A percentile compares a stretch with the other conserved stretches of the same genome.
These are phyloP conservation scores for Holocentrus rufus DNA, from an alignment of 2,797 vertebrate genomes.

Conservation along the genomic window DNA sequence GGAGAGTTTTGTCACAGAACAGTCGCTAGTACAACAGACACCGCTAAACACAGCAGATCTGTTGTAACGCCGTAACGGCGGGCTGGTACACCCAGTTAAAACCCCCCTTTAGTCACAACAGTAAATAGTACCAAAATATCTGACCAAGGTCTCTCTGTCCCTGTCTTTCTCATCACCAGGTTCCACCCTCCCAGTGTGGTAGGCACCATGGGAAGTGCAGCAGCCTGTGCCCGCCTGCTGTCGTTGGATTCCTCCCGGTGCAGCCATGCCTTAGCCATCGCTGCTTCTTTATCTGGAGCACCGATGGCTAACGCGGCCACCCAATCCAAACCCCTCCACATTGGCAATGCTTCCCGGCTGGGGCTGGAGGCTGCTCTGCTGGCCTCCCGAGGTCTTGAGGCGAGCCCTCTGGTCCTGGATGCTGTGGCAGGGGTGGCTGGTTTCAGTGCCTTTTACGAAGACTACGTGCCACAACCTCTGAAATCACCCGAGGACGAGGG, in stretches of 20 bases:
- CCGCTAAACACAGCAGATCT: background rate
- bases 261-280: constrained; percentile 86
- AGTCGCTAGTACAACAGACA: background rate
- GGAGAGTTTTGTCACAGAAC: background rate
- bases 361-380: constrained; percentile 89
- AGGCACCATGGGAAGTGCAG: constrained; percentile 90
- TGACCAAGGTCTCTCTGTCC: constrained; percentile 18
- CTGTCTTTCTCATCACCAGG: constrained; percentile 69
- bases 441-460: constrained; percentile 87
- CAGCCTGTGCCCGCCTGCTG: constrained; percentile 85
- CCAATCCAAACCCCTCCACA: constrained; percentile 88
- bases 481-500: constrained; percentile 53
- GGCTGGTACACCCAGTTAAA: constrained; percentile 4
- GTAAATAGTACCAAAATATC: constrained; percentile 18
- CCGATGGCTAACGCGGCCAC: constrained; percentile 94
- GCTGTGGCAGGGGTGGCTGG: constrained; percentile 84
- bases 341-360: constrained; percentile 87
- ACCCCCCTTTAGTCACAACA: background rate
- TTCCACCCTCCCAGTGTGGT: constrained; percentile 92
- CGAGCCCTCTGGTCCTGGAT: constrained; percentile 85
- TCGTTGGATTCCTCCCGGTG: constrained; percentile 80
- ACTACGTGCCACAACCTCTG: constrained; percentile 82
- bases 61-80: background rate
- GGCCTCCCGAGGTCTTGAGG: constrained; percentile 87
- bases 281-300: constrained; percentile 88